Conservation (phyloP, 2,797 vertebrate genomes). For the Coracias cyanogaster region DNA sequence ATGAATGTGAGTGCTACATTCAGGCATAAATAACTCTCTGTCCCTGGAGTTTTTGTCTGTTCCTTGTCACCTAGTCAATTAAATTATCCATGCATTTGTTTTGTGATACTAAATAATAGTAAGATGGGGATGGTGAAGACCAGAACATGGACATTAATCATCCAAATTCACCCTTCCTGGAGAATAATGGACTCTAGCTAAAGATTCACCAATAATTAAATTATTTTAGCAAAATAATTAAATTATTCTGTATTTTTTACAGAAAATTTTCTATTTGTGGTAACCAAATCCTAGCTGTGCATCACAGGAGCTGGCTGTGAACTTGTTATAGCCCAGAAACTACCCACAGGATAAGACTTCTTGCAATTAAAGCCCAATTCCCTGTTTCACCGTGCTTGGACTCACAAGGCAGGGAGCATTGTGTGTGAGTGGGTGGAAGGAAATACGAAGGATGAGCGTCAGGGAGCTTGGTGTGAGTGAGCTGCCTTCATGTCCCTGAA, state of each 20-base stretch:
- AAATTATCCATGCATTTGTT: background rate
- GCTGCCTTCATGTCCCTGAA: background rate
- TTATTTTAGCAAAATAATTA: background rate
- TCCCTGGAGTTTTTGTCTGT: background rate
- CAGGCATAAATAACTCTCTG: background rate
- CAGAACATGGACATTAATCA: background rate
- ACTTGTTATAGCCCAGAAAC: background rate
- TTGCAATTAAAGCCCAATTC: background rate
- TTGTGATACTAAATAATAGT: background rate
- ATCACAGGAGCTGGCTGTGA: background rate
- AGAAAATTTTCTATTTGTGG: background rate
- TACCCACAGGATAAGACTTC: background rate
- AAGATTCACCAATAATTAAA: background rate
- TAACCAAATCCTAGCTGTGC: background rate
- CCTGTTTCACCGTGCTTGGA: background rate
- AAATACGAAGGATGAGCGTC: constrained; percentile 4
- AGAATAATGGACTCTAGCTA: background rate
- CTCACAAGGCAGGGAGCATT: background rate
- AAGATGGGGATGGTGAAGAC: background rate
- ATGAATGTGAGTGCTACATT: background rate
- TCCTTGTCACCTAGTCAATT: background rate
- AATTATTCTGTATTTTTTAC: too few species aligned
- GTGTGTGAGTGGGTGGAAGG: constrained; percentile 1
- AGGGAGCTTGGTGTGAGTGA: background rate
- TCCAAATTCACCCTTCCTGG: background rate